A percentile compares a stretch with the other conserved stretches of the same genome.
Evolutionary conservation across 2,113 vertebrate species (phyloP).

Genomic region (Anoplopoma fimbria): DNA sequence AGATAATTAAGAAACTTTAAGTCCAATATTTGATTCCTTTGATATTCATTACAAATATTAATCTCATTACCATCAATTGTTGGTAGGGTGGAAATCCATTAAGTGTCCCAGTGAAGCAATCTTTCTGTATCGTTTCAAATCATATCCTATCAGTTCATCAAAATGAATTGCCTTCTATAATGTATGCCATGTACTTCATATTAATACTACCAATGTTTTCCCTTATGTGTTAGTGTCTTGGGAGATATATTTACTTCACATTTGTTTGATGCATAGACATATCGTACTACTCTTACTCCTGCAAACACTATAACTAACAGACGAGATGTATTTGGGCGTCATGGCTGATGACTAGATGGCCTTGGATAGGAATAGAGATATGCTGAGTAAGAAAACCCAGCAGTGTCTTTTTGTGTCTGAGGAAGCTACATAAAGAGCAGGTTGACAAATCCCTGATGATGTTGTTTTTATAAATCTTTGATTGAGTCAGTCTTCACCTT

Average conservation of each 20-base stretch:
- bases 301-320: background rate
- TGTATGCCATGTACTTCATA: background rate
- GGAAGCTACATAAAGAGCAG: background rate
- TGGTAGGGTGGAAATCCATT: slow-evolving; percentile 12
- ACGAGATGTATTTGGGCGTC: background rate
- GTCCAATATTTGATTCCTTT: slow-evolving; percentile 3
- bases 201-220: background rate
- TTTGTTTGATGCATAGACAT: background rate
- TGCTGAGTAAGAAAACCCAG: background rate
- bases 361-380: background rate
- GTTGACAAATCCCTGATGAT: background rate
- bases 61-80: background rate
- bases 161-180: background rate
- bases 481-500: too few relatives aligned
- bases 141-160: background rate
- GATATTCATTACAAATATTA: background rate
- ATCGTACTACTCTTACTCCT: background rate
- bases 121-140: background rate
- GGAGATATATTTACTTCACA: background rate
- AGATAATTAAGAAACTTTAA: background rate
- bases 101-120: background rate
- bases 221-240: background rate
- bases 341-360: background rate
- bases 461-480: too few relatives aligned
- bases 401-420: background rate